A percentile compares a stretch with the other conserved stretches of the same genome.
Evolutionary conservation across 2,113 vertebrate species (phyloP).

Genomic region (Lagopus leucura): DNA sequence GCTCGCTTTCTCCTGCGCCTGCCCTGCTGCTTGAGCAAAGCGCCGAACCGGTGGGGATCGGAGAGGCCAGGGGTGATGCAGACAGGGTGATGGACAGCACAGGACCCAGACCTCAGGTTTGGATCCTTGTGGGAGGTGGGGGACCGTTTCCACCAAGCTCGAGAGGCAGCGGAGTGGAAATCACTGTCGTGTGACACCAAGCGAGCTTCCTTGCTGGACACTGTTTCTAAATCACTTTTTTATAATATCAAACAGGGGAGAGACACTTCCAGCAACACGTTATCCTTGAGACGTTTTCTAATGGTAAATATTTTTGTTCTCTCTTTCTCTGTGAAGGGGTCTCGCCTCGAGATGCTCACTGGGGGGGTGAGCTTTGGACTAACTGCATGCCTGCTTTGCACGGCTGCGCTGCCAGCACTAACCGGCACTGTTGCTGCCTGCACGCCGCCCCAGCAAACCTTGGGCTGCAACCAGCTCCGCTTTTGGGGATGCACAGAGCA

Average conservation of each 20-base stretch:
- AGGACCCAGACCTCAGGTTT: neutral
- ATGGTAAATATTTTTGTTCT: slow-evolving; percentile 95
- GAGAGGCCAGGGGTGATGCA: neutral
- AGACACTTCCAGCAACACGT: slow-evolving; percentile 92
- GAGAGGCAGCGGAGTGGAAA: slow-evolving; percentile 10
- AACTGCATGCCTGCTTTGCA: slow-evolving; percentile 75
- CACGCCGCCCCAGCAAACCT: neutral
- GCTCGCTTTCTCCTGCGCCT: neutral
- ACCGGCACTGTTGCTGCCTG: slow-evolving; percentile 23
- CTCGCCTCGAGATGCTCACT: slow-evolving; percentile 63
- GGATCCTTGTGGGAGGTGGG: neutral
- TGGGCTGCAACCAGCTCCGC: neutral
- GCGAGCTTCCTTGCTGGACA: slow-evolving; percentile 63
- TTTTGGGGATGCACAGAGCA: neutral
- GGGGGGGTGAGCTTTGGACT: slow-evolving; percentile 67
- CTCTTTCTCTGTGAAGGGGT: slow-evolving; percentile 64
- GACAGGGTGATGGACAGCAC: neutral
- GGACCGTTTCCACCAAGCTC: neutral
- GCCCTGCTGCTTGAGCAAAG: neutral
- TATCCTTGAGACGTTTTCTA: slow-evolving; percentile 93
- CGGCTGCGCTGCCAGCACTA: neutral
- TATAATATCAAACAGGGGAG: slow-evolving; percentile 93
- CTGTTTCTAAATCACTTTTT: slow-evolving; percentile 87
- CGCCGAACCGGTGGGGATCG: neutral
- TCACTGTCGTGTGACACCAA: slow-evolving; percentile 20